Evolutionary conservation across 2,113 vertebrate genomes (phyloP).

Genomic region (Dissostichus mawsoni): DNA sequence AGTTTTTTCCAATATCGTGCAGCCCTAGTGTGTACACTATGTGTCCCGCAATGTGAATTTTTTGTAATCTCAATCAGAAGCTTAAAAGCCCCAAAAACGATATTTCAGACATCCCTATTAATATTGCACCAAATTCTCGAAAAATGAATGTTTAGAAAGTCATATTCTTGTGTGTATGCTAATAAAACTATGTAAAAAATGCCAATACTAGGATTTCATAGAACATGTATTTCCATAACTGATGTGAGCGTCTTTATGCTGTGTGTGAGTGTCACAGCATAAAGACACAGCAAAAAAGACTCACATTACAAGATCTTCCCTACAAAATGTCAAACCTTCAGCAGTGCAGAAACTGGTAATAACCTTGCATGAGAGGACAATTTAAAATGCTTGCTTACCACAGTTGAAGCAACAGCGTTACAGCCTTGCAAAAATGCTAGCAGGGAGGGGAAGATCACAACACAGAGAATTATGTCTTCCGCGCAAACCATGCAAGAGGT

Average conservation of each 20-base stretch:
- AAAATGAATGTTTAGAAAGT: not conserved
- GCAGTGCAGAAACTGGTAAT: not conserved
- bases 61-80: too few relatives aligned
- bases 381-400: constrained; percentile 11
- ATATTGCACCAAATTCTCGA: too few relatives aligned
- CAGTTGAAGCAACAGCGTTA: constrained; percentile 9
- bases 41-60: too few relatives aligned
- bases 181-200: constrained; percentile 1
- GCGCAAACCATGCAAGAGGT: constrained; percentile 33
- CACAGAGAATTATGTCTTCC: constrained; percentile 22
- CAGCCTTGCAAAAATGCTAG: constrained; percentile 11
- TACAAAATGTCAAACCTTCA: not conserved
- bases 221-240: not conserved
- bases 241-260: not conserved
- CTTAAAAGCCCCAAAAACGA: too few relatives aligned
- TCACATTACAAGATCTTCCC: not conserved
- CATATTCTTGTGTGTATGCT: not conserved
- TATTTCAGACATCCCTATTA: too few relatives aligned
- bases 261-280: too few relatives aligned
- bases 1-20: too few relatives aligned
- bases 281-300: not conserved
- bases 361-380: constrained; percentile 2
- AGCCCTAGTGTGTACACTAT: too few relatives aligned
- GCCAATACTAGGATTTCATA: not conserved
- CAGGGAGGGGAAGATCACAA: constrained; percentile 25